Base-by-base conservation (phyloP, 2,113 vertebrate species). In the Myocastor coypus region DNA sequence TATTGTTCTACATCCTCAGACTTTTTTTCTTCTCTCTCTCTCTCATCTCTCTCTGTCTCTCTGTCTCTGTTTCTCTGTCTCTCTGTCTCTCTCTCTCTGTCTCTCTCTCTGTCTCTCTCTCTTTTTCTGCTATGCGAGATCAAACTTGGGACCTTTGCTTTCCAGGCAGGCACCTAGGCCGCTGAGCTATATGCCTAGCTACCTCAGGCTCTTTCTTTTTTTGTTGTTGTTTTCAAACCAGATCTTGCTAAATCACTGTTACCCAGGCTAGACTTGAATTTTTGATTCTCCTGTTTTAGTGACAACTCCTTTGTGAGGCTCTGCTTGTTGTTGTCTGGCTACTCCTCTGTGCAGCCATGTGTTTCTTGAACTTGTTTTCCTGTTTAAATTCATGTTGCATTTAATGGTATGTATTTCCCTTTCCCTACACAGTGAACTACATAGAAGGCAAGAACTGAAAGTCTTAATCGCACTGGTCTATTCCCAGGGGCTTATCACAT, bases 401-500 rank as follows among this genome's bases (percentile, higher is more conserved):
- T n/a, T 91, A 85, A 66, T 59, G 85, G 37, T 30, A 37, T 91
- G 8, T 92, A 32, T 89, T 77, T 40, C 28, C 40, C 24, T 83
- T 68, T 42, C 55, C n/a, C 0, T 75, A 77, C 59, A 78, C n/a
- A 57, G 73, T 64, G 85, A 96, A 42, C 30, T 88, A 55, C 68
- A 52, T 63, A 78, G 59, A 95, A 42, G 66, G 40, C 81, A 95
- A 92, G 61, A 83, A 68, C 46, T n/a, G 55, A 28, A 75, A 26
- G 68, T 91, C 87, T 83, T 46, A 24, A 77, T 83, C 83, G 2
- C 40, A 5, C 64, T 13, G 0, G 50, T 20, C 26, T 84, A 40
- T 19, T 63, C 16, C 66, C 50, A 30, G 46, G 19, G 34, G 42
- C 13, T 34, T 71, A 78, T n/a, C 12, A 20, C 71, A 55, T 28